Conservation (phyloP, 2,113 vertebrate species). For the Myotis yumanensis region DNA sequence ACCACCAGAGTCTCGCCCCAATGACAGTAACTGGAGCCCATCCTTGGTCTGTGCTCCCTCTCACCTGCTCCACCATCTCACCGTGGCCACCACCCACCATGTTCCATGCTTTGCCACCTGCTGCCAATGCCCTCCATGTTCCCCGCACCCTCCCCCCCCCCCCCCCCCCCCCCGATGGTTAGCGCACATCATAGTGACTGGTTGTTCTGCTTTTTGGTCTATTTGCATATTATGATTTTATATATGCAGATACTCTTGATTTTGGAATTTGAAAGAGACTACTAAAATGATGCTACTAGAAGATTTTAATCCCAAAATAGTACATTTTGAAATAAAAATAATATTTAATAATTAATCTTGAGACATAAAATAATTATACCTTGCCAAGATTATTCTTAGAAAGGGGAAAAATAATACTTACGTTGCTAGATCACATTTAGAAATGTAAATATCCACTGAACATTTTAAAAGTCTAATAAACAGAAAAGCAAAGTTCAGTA, state of each 20-base stretch:
- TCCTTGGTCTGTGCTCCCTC: too few relatives aligned
- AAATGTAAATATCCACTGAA: not conserved
- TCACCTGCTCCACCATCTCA: too few relatives aligned
- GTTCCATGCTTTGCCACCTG: too few relatives aligned
- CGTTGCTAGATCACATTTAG: not conserved
- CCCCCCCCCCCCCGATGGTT: too few relatives aligned
- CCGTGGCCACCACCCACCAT: too few relatives aligned
- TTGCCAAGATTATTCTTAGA: not conserved
- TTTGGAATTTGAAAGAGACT: not conserved
- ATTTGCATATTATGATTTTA: too few relatives aligned
- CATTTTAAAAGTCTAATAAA: not conserved
- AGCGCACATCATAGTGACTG: too few relatives aligned
- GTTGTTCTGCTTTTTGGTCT: rapidly evolving
- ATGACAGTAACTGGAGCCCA: too few relatives aligned
- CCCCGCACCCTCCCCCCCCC: too few relatives aligned
- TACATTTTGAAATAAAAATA: not conserved
- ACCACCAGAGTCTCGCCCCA: too few relatives aligned
- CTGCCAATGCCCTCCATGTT: too few relatives aligned
- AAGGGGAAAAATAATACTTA: not conserved
- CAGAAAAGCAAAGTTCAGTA: not conserved
- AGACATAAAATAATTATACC: not conserved
- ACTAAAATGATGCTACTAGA: not conserved
- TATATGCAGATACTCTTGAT: not conserved
- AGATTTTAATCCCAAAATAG: not conserved
- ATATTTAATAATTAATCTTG: not conserved